Evolutionary conservation across 2,797 vertebrate species (phyloP), one percentile per base, ranked within the genome.

Genomic region (Oreonectes daqikongensis): DNA sequence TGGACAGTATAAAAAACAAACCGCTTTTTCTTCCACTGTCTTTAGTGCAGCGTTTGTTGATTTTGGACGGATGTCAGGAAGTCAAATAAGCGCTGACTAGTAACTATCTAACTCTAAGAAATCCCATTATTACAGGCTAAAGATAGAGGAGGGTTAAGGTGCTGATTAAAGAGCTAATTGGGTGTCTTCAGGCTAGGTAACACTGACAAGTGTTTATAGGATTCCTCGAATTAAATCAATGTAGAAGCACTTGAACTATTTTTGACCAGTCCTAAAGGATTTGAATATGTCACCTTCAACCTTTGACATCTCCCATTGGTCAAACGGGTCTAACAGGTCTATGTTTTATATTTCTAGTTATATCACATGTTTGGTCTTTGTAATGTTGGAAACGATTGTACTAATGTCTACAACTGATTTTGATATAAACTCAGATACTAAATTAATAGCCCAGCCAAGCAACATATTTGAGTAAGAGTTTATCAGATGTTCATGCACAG

Each of bases 131-230:
- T 72, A 67, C 50, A 32, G 46, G 52, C 64, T 72, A 72, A 52
- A 53, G 24, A 73, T 63, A 72, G 63, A 24, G 61, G 12, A 48
- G 53, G 48, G 46, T 65, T 57, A 57, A 46, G 52, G 38, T 67
- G 63, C 68, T 72, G 71, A 75, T 79, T 82, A 75, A 76, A 57
- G 63, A 60, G 65, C 55, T 79, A 72, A 72, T 64, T 69, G 60
- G 28, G 38, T 63, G 28, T 57, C 28, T 38, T 67, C 20, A 35
- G 26, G 55, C 26, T 52, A n/a, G 61, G 63, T 55, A 30, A 38
- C 15, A 42, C 26, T 24, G 65, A 67, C 18, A 60, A 38, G 69
- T 35, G 50, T 38, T 59, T 20, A 70, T 55, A 57, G 35, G 40
- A 72, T 61, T 22, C 42, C 53, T 71, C 17, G n/a, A 44, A 72